phyloP scores from a whole-genome alignment of 2,797 vertebrate species.

The Leptodactylus fallax region DNA sequence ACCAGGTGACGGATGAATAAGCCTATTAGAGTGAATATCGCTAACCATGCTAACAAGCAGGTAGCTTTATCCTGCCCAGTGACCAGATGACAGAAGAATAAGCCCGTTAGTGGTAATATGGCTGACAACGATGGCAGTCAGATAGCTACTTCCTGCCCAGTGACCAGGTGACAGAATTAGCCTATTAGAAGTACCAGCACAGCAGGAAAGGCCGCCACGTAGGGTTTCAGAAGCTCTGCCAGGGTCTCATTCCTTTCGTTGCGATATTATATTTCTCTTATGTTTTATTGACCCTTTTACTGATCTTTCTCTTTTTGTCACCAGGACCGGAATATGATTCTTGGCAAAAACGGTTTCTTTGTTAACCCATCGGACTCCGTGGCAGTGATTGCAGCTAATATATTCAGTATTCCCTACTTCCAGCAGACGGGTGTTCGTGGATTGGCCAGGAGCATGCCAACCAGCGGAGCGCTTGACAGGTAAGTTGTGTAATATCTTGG shows the following conservation, averaged over 20 bases:
- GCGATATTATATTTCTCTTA: too few species aligned
- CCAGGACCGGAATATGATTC: slow-evolving; percentile 97
- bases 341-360: slow-evolving; percentile 95
- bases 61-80: too few species aligned
- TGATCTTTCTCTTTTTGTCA: neutral
- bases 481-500: slow-evolving; percentile 68
- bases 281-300: too few species aligned
- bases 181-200: too few species aligned
- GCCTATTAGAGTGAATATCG: too few species aligned
- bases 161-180: neutral
- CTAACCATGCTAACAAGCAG: too few species aligned
- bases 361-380: slow-evolving; percentile 98
- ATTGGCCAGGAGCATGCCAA: slow-evolving; percentile 97
- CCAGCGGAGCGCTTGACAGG: slow-evolving; percentile 95
- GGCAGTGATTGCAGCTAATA: slow-evolving; percentile 95
- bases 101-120: neutral
- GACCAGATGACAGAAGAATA: too few species aligned
- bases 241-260: too few species aligned
- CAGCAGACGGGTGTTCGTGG: slow-evolving; percentile 93
- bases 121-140: neutral
- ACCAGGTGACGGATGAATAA: neutral
- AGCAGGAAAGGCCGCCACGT: too few species aligned
- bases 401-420: slow-evolving; percentile 94
- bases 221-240: too few species aligned
- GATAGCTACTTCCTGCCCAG: neutral